phyloP scores from a whole-genome alignment of 1,140 invertebrate genomes.

The Mesaphorura yosii region DNA sequence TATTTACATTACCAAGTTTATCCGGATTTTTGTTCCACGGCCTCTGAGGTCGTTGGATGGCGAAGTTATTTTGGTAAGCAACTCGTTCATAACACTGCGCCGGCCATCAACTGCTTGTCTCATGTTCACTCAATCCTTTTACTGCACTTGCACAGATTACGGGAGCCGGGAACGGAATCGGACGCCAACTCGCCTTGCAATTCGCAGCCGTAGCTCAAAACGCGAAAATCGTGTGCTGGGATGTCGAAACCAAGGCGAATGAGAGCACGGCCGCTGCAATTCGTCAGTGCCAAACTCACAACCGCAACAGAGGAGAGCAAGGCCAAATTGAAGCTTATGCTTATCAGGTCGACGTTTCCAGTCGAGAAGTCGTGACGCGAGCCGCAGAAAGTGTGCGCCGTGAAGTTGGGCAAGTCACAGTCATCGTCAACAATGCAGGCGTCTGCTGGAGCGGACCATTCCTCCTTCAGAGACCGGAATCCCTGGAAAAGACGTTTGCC shows the following conservation, averaged over 20 bases:
- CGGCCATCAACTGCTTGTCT: no score
- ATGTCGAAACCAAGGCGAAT: conserved; percentile 19
- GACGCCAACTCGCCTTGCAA: conserved; percentile 15
- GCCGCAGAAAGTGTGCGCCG: background rate
- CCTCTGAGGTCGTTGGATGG: background rate
- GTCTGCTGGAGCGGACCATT: conserved; percentile 69
- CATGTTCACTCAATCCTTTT: no score
- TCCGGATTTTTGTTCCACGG: background rate
- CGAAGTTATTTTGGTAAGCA: conserved; percentile 25
- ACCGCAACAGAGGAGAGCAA: no score
- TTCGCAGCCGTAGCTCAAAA: conserved; percentile 12
- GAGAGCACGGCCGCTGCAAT: conserved; percentile 11
- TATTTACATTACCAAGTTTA: background rate
- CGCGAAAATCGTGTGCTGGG: conserved; percentile 24
- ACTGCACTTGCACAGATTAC: conserved; percentile 23
- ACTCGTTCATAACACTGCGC: background rate
- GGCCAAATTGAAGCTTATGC: conserved; percentile 16
- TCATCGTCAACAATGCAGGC: conserved; percentile 77
- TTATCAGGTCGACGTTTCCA: conserved; percentile 21
- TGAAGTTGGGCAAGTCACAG: conserved; percentile 45
- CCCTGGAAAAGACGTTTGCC: conserved; percentile 57
- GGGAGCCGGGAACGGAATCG: conserved; percentile 23
- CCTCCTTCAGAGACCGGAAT: conserved; percentile 48
- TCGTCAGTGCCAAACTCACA: background rate
- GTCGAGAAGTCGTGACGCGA: conserved; percentile 10